Evolutionary conservation across 2,888 invertebrate species (phyloP).

Genomic region (Lasioglossum leucozonium): DNA sequence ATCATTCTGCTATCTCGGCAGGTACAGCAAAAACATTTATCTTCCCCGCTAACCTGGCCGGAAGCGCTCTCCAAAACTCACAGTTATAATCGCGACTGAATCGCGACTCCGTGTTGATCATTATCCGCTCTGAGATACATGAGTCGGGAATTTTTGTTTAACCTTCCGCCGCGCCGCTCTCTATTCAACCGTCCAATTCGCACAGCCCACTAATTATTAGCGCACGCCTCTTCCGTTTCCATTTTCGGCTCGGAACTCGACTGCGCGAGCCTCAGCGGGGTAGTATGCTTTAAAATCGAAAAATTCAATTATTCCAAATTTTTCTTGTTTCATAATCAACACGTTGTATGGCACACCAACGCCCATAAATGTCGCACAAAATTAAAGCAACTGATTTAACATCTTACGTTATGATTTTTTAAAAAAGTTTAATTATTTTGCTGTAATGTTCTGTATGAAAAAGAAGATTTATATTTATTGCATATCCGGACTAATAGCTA

Average conservation of each 20-base stretch:
- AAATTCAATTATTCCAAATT: not conserved
- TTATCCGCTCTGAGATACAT: constrained; percentile 24
- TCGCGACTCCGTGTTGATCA: constrained; percentile 41
- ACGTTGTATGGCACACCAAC: no score
- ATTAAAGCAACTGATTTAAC: no score
- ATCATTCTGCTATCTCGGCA: constrained; percentile 73
- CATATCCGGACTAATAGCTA: no score
- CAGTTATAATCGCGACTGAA: constrained; percentile 54
- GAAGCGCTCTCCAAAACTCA: constrained; percentile 48
- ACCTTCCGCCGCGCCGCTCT: not conserved
- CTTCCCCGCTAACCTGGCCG: constrained; percentile 57
- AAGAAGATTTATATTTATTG: no score
- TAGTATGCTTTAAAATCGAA: not conserved
- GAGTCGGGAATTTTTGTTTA: constrained; percentile 20
- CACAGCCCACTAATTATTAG: constrained; percentile 36
- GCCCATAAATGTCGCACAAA: no score
- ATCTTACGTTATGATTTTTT: no score
- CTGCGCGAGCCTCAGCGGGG: not conserved
- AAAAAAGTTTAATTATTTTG: no score
- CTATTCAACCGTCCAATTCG: not conserved
- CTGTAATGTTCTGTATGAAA: no score
- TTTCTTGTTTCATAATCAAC: not conserved
- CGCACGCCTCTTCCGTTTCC: not conserved
- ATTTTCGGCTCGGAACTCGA: not conserved
- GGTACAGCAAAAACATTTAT: constrained; percentile 74